Evolutionary conservation across 1,140 invertebrate genomes (phyloP).

Genomic region (Zaprionus lachaisei): DNA sequence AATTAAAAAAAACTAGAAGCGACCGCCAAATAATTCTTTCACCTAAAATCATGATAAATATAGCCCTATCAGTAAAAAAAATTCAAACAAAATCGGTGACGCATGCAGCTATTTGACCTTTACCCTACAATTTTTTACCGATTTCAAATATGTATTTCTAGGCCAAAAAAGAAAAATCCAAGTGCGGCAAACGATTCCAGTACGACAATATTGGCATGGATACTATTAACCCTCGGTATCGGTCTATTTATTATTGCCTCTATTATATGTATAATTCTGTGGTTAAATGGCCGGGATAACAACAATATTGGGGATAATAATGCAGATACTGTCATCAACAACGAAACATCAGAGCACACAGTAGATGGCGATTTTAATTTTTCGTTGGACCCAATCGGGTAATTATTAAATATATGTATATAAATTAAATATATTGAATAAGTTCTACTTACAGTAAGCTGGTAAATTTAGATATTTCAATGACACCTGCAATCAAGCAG

Average conservation of each 20-base stretch:
- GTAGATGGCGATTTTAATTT: constrained; percentile 11
- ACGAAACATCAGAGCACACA: background rate
- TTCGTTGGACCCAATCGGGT: constrained; percentile 22
- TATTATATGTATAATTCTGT: constrained; percentile 35
- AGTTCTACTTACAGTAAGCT: constrained; percentile 9
- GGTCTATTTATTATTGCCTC: constrained; percentile 43
- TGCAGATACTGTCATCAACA: background rate
- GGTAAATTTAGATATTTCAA: background rate
- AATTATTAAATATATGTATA: constrained; percentile 1
- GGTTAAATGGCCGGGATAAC: background rate
- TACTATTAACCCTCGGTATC: constrained; percentile 44
- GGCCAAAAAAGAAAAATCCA: background rate
- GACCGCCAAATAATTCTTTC: no score
- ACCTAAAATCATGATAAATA: no score
- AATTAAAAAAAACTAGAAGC: no score
- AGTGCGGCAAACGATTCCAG: background rate
- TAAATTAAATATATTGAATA: background rate
- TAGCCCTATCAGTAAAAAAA: no score
- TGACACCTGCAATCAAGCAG: background rate
- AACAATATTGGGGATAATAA: background rate
- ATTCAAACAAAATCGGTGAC: no score
- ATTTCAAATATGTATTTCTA: background rate
- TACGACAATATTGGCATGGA: constrained; percentile 46
- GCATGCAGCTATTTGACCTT: no score
- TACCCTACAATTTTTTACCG: background rate